Base-by-base conservation (phyloP, 1,140 invertebrate species). In the Akabosia matsudoensis region DNA sequence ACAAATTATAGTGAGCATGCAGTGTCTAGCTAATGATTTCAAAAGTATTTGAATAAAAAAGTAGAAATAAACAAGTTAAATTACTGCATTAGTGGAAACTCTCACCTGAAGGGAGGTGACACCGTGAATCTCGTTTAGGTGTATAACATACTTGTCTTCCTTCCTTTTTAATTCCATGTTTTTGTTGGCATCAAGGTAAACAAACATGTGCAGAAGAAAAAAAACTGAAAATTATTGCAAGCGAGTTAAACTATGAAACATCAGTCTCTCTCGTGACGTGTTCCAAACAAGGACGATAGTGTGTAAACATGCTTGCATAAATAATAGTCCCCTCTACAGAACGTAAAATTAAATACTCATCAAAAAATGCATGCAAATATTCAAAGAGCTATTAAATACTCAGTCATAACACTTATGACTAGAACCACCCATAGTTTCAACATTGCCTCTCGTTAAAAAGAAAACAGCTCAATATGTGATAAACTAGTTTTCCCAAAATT, bases 141-240 rank as follows among this genome's bases (percentile, higher is more conserved):
- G n/a, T n/a, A n/a, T n/a, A n/a, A n/a, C n/a, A n/a, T n/a, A n/a
- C n/a, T n/a, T n/a, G n/a, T n/a, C n/a, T n/a, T n/a, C n/a, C n/a
- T n/a, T n/a, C 26, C 31, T 67, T 30, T 67, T 67, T 67, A 67
- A 67, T 67, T 67, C 31, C 61, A 67, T 31, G 61, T 67, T 67
- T n/a, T 67, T 31, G 28, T 67, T 67, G 61, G 31, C 61, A 67
- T 67, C 61, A 67, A 67, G 26, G 3, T 30, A 67, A 67, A 28
- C 24, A 67, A 67, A 28, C 16, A 7, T 13, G 4, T 4, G 26
- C 16, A 61, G 3, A n/a, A 61, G 37, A 45, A 10, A 45, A 10
- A 7, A 45, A 45, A 16, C 14, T 56, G 54, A 22, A 56, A 56
- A 56, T 56, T 56, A 56, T 56, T 56, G 37, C 18, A 56, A 56